Conservation (phyloP, 2,888 invertebrate genomes). For the Brachyptera risi region DNA sequence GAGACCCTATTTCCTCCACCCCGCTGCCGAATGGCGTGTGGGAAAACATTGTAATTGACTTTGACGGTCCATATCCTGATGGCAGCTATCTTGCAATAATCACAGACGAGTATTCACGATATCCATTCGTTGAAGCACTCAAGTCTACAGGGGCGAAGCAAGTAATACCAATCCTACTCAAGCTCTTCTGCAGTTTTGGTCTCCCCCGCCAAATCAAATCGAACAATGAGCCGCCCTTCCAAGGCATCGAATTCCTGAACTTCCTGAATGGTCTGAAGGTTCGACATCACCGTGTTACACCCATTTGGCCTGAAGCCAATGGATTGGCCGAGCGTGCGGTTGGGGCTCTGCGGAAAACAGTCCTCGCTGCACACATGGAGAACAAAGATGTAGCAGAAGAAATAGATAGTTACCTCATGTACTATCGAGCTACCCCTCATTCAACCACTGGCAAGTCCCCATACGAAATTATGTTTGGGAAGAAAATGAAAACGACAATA, state of each 20-base stretch:
- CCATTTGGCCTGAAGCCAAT: not conserved
- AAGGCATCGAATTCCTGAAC: not conserved
- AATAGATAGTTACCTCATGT: not conserved
- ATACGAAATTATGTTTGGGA: not conserved
- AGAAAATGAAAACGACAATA: not conserved
- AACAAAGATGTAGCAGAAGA: not conserved
- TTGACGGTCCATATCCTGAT: conserved; percentile 4
- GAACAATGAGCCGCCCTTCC: not conserved
- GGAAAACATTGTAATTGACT: conserved; percentile 6
- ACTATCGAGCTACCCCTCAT: not conserved
- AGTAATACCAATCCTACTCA: not conserved
- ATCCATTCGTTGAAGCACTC: not conserved
- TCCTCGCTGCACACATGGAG: not conserved
- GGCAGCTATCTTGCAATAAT: not conserved
- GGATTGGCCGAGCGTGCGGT: not conserved
- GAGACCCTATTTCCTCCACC: not conserved
- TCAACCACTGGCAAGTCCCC: not conserved
- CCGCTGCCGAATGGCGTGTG: not conserved
- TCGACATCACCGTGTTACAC: not conserved
- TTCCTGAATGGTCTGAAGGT: not conserved
- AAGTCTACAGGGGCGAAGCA: too few relatives aligned
- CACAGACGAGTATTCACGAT: conserved; percentile 3
- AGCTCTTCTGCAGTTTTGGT: not conserved
- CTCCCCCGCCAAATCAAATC: not conserved
- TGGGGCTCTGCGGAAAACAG: not conserved